Percentiles rank a stretch among this genome's conserved stretches.
phyloP scores from a whole-genome alignment of 1,140 invertebrate genomes.

The Scaptomyza montana region DNA sequence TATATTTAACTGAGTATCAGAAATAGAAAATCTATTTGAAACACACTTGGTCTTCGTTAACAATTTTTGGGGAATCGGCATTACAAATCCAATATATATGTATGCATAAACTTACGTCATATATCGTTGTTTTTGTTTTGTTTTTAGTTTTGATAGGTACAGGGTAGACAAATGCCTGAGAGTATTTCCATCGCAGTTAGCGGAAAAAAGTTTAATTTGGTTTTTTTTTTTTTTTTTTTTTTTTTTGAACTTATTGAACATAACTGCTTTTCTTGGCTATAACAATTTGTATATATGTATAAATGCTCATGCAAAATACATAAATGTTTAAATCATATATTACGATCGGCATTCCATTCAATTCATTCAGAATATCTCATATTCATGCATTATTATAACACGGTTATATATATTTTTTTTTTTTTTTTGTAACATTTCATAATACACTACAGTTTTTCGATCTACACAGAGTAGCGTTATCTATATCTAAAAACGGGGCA shows the following conservation, averaged over 20 bases:
- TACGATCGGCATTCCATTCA: neutral
- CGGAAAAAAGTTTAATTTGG: slow-evolving; percentile 33
- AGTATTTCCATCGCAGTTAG: slow-evolving; percentile 43
- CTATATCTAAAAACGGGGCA: neutral
- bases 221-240: neutral
- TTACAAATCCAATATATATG: neutral
- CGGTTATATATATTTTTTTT: slow-evolving; percentile 16
- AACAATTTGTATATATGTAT: slow-evolving; percentile 55
- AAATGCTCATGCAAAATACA: slow-evolving; percentile 21
- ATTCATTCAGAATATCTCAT: neutral
- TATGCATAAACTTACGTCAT: neutral
- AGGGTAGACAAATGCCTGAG: slow-evolving; percentile 43
- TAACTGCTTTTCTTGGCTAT: slow-evolving; percentile 34
- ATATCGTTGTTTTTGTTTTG: too few species aligned
- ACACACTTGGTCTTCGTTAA: neutral
- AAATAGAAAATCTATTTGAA: slow-evolving; percentile 1
- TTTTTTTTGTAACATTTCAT: slow-evolving; percentile 30
- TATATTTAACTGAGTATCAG: neutral
- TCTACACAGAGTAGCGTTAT: slow-evolving; percentile 17
- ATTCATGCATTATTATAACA: slow-evolving; percentile 23
- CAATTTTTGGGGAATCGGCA: neutral
- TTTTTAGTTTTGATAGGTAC: slow-evolving; percentile 3
- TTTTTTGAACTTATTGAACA: slow-evolving; percentile 14
- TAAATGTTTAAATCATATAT: slow-evolving; percentile 24
- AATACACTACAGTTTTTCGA: slow-evolving; percentile 12